Base-by-base conservation (phyloP, 2,888 invertebrate species). In the Seira ritae region DNA sequence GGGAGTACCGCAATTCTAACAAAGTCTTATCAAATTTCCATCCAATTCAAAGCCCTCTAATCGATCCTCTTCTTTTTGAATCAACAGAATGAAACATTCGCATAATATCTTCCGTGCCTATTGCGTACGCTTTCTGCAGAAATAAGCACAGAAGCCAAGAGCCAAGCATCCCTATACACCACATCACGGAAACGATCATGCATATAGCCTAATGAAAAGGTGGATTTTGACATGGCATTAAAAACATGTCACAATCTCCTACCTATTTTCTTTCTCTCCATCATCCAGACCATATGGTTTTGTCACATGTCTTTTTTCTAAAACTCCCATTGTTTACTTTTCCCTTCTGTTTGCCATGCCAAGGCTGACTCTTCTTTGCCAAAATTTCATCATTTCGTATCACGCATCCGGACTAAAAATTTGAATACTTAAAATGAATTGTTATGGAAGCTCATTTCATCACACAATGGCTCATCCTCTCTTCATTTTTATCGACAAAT, bases 271-370 rank as follows among this genome's bases (percentile, higher is more conserved):
- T n/a, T 50, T n/a, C 6, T 50, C 50, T 2, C 6, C 50, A 50
- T 50, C 50, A 50, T 12, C 50, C 3, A 50, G 50, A 15, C 50
- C 50, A 50, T 50, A 50, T 50, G 50, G 50, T 50, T 50, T 50
- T 50, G 50, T 50, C 50, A 50, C 50, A 50, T 50, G 50, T 50
- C 50, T n/a, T 50, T n/a, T 50, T 15, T 1, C 50, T 50, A 8
- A 31, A 31, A 31, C 31, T 31, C 31, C 50, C 50, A 50, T 50
- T 50, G 50, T 50, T 50, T 50, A 50, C 50, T 50, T 50, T 50
- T 12, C 50, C 17, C 15, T 50, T n/a, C 50, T 12, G 1, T n/a
- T n/a, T n/a, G n/a, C n/a, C n/a, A n/a, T 8, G 31, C 31, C 31
- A 31, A 8, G 8, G 8, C 31, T 31, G 31, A 31, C 31, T 2